Evolutionary conservation across 1,140 invertebrate species (phyloP).

Genomic region (Bombyx mori): DNA sequence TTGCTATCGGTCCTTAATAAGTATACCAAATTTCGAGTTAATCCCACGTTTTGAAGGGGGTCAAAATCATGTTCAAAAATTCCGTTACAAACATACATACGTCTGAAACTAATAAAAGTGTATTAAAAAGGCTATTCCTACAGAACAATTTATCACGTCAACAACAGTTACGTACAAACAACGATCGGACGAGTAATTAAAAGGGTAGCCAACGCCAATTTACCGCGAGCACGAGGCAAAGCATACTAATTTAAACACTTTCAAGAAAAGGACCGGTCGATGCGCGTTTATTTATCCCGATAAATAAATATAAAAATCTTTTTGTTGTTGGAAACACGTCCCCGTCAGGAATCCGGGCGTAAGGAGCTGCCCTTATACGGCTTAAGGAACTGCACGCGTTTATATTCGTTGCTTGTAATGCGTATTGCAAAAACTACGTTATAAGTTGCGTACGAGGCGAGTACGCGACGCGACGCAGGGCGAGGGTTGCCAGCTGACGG

Average conservation of each 20-base stretch:
- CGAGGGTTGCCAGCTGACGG: slow-evolving; percentile 7
- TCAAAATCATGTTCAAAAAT: too few species aligned
- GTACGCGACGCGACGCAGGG: slow-evolving; percentile 24
- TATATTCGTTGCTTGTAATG: slow-evolving; percentile 17
- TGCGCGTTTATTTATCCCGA: slow-evolving; percentile 17
- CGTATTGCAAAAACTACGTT: slow-evolving; percentile 25
- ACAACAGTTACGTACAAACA: background rate
- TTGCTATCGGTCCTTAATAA: too few species aligned
- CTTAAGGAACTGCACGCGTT: slow-evolving; percentile 28
- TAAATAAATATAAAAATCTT: slow-evolving; percentile 33
- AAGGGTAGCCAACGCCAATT: slow-evolving; percentile 5
- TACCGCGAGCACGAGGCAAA: slow-evolving; percentile 13
- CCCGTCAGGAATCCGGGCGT: slow-evolving; percentile 45
- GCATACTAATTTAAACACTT: slow-evolving; percentile 22
- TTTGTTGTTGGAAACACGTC: slow-evolving; percentile 49
- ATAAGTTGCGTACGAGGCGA: slow-evolving; percentile 24
- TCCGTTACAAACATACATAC: too few species aligned
- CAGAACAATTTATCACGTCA: too few species aligned
- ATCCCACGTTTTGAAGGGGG: too few species aligned
- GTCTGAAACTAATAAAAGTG: too few species aligned
- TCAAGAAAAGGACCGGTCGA: slow-evolving; percentile 18
- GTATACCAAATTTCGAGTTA: too few species aligned
- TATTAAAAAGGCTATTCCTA: too few species aligned
- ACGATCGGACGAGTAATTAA: background rate
- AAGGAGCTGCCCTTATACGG: slow-evolving; percentile 41